Base-by-base conservation (phyloP, 2,113 vertebrate species). In the Oncorhynchus masou region DNA sequence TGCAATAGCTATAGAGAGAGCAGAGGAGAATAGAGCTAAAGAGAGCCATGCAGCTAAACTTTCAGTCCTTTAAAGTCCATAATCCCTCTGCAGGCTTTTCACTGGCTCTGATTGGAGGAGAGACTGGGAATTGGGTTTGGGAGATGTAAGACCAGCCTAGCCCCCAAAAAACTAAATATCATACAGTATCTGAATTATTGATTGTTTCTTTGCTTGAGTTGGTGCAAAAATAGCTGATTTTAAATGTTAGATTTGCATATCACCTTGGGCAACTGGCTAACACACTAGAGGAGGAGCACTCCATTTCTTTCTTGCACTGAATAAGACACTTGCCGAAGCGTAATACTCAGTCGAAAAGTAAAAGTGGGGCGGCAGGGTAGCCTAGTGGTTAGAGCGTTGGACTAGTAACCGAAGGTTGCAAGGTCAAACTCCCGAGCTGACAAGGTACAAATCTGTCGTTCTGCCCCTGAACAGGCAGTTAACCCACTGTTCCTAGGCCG, bases 191-290 rank as follows among this genome's bases (percentile, higher is more conserved):
- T 90, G 77, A 90, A 89, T 88, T 87, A 87, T 88, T 90, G 87
- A 91, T 87, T 81, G 69, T 15, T 15, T 81, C 81, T 79, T 84
- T 82, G 81, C 81, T 79, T 74, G 76, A 83, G 75, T 74, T 65
- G 70, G 86, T 71, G 77, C 77, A 84, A 80, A 90, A 85, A 87
- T 82, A 87, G 80, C 86, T 81, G 74, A 82, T 88, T 84, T 86
- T 76, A 84, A 88, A 89, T 85, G 71, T 70, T 80, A 62, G 72
- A 84, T 89, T 88, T 86, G 79, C 74, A 86, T 84, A 82, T 69
- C 72, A 83, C 87, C 71, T 62, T 82, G 68, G 80, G 85, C 77
- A 70, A 80, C 72, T 57, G 76, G 34, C 77, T 75, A 80, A 66
- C n/a, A 25, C 5, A 11, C n/a, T 49, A 27, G 13, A 77, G 57